phyloP scores from a whole-genome alignment of 2,888 invertebrate genomes.

The Sinodicranocentrus sp. region DNA sequence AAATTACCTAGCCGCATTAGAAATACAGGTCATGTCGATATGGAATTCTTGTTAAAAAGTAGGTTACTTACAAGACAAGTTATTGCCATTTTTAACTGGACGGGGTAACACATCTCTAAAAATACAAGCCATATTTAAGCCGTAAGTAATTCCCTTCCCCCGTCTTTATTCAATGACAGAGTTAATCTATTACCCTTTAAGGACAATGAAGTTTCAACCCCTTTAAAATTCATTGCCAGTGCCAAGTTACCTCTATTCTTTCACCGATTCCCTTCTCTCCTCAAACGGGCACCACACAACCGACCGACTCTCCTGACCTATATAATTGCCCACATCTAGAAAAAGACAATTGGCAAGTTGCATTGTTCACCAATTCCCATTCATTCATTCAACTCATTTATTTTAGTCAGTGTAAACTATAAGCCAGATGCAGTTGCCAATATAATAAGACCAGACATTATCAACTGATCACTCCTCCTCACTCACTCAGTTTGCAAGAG shows the following conservation, averaged over 20 bases:
- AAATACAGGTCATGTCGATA: no score
- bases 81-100: no score
- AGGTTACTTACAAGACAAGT: no score
- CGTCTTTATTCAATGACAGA: no score
- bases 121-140: no score
- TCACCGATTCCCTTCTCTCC: not conserved
- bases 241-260: not conserved
- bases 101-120: no score
- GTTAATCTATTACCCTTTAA: no score
- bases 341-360: not conserved
- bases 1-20: no score
- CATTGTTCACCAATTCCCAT: conserved; percentile 1
- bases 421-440: not conserved
- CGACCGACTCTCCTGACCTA: not conserved
- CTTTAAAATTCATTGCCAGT: not conserved
- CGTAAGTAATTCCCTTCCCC: no score
- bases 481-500: no score
- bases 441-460: conserved; percentile 25
- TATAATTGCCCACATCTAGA: not conserved
- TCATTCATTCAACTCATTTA: conserved; percentile 29
- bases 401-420: not conserved
- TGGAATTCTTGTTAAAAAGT: no score
- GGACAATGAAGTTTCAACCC: no score
- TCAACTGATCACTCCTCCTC: not conserved
- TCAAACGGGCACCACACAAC: not conserved